These are phyloP conservation scores for Pelochelys cantorii DNA, from an alignment of 2,797 vertebrate species.

Conservation along the genomic window DNA sequence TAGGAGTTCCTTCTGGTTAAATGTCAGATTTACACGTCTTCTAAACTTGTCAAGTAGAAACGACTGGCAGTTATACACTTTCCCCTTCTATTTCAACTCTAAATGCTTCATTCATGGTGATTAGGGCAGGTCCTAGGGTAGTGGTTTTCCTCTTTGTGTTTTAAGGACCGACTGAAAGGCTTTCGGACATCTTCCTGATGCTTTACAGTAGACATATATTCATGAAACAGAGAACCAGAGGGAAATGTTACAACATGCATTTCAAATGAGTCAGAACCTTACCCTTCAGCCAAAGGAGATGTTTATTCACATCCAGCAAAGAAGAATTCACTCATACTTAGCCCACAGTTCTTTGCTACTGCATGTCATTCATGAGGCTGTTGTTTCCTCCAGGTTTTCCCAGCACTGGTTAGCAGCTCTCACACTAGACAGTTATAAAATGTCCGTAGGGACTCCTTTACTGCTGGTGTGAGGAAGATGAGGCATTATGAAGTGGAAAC, in stretches of 20 bases:
- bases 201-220: background rate
- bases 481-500: background rate
- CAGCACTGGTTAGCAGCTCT: background rate
- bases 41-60: constrained; percentile 6
- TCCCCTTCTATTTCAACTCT: background rate
- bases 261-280: background rate
- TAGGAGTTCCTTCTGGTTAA: background rate
- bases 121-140: background rate
- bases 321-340: background rate
- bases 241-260: background rate
- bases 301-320: background rate
- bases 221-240: background rate
- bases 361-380: background rate
- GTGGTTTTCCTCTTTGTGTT: background rate
- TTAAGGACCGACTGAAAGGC: background rate
- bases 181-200: no score
- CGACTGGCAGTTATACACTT: background rate
- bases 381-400: background rate
- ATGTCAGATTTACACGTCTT: background rate
- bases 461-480: background rate
- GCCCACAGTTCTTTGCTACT: background rate
- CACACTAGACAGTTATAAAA: background rate
- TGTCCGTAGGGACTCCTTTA: background rate
- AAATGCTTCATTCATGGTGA: background rate
- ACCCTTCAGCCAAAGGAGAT: background rate